These are phyloP conservation scores for Aix galericulata DNA, from an alignment of 2,113 vertebrate genomes.

Conservation along the genomic window DNA sequence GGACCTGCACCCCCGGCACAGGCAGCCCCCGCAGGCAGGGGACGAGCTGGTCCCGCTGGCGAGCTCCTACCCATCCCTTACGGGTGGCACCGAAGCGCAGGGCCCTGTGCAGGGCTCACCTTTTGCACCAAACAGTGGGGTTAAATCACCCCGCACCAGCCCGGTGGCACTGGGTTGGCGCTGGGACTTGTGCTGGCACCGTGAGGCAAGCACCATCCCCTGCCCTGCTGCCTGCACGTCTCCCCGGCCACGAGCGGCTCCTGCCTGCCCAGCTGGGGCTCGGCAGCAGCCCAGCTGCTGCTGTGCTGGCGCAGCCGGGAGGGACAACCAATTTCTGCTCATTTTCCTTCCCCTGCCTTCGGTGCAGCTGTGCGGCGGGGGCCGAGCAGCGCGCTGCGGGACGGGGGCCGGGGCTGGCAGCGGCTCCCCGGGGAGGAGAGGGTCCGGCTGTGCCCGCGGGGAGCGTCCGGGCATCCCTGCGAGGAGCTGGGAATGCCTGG, in stretches of 20 bases:
- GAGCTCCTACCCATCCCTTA: neutral
- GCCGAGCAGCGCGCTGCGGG: neutral
- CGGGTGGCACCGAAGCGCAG: neutral
- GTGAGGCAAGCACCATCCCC: neutral
- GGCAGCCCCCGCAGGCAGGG: neutral
- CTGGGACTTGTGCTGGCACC: neutral
- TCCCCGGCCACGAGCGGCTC: no score
- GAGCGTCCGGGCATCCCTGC: neutral
- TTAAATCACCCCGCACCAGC: neutral
- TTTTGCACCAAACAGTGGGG: neutral
- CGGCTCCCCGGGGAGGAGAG: neutral
- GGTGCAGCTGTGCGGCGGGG: neutral
- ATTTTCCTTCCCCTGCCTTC: neutral
- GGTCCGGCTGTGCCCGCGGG: accelerated
- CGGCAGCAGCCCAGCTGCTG: neutral
- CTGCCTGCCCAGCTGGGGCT: no score
- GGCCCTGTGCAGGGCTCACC: neutral
- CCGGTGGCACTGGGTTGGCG: no score
- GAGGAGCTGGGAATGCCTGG: neutral
- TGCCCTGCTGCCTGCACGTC: neutral
- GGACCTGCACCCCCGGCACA: neutral
- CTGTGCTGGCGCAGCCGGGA: no score
- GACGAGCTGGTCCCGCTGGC: accelerated
- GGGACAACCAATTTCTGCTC: neutral
- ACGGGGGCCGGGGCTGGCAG: no score